Evolutionary conservation across 2,888 invertebrate genomes (phyloP).

Genomic region (Leucozona laternaria): DNA sequence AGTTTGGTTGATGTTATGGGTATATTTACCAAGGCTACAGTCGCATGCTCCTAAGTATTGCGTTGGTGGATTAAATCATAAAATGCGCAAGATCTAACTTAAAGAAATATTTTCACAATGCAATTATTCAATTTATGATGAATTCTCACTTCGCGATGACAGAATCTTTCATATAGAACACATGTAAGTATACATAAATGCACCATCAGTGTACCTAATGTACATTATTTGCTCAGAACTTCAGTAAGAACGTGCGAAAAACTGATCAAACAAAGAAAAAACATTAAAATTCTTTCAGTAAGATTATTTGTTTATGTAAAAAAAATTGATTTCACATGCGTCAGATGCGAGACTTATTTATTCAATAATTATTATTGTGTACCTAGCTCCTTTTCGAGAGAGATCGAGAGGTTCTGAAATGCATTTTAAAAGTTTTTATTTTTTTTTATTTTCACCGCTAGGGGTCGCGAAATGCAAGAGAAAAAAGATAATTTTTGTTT

Average conservation of each 20-base stretch:
- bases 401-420: too few species aligned
- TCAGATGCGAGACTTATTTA: too few species aligned
- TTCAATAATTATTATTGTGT: too few species aligned
- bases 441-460: too few species aligned
- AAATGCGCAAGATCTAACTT: constrained; percentile 12
- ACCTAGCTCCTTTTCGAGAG: too few species aligned
- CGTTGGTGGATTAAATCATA: constrained; percentile 21
- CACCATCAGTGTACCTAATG: too few species aligned
- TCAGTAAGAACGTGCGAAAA: background rate
- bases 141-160: constrained; percentile 15
- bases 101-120: constrained; percentile 11
- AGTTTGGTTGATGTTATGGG: background rate
- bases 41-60: background rate
- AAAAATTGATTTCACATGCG: too few species aligned
- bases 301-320: too few species aligned
- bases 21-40: background rate
- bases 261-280: background rate
- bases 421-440: too few species aligned
- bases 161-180: background rate
- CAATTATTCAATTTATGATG: constrained; percentile 32
- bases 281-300: background rate
- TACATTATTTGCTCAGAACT: background rate
- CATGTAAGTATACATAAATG: background rate
- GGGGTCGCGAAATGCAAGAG: too few species aligned
- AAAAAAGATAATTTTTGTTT: too few species aligned